Evolutionary conservation across 2,888 invertebrate genomes (phyloP), one percentile per base, ranked within the genome.

Genomic region (Sinelater perroti): DNA sequence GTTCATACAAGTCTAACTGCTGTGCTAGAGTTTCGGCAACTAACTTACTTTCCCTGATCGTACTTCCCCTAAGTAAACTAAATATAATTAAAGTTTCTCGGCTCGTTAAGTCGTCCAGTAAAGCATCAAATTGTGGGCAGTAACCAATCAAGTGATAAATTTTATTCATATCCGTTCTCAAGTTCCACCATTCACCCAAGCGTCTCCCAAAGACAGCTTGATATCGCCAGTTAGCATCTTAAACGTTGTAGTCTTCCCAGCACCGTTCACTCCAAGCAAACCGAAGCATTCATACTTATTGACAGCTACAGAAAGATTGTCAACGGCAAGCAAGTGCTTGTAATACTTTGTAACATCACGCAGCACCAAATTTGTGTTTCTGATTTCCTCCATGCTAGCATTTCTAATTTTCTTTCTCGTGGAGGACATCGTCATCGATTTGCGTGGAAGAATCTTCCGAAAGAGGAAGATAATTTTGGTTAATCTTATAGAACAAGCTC

Each of bases 191-290:
- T 69, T 66, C 7, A 93, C 83, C 77, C 81, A 89, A 0, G 87
- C 90, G 45, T 87, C 83, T 0, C 93, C 93, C 49, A 81, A 82
- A 0, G 88, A 85, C 5, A 90, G 84, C 1, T 78, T 75, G 69
- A 88, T 88, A 71, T 93, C 93, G 0, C 95, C 94, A 46, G 92
- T 93, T 66, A 93, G 76, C 88, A 92, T 91, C 77, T 90, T 90
- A 73, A 95, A 95, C 0, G 93, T 93, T 0, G 87, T 87, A 0
- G 91, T 91, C 76, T 92, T 93, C 0, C 92, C 92, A 1, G 92
- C 91, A n/a, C 92, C 92, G 73, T 93, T 91, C 0, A 91, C 87
- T 1, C 92, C 92, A 36, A 93, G 78, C 40, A 93, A 76, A 1
- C 92, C 93, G 69, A 93, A 93, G 69, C 90, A 91, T 77, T 92